Evolutionary conservation across 2,113 vertebrate species (phyloP).

Genomic region (Paratilapia polleni): DNA sequence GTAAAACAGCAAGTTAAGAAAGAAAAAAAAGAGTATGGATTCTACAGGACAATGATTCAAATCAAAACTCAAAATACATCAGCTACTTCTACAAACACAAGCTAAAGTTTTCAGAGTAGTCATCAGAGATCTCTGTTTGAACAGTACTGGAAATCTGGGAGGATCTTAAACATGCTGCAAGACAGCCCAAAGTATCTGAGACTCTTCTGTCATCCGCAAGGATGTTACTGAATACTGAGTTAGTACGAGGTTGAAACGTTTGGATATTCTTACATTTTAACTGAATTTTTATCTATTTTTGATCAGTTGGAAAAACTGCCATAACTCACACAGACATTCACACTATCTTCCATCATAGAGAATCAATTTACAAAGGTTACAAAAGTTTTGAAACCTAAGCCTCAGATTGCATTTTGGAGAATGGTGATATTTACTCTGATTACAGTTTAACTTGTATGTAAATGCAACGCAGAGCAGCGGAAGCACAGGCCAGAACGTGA

Average conservation of each 20-base stretch:
- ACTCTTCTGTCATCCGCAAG: neutral
- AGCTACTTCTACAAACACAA: neutral
- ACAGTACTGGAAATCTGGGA: neutral
- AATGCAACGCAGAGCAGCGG: conserved; percentile 39
- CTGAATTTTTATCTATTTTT: neutral
- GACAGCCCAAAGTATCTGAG: neutral
- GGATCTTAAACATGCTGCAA: neutral
- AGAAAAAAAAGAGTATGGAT: rapidly evolving
- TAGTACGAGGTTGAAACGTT: neutral
- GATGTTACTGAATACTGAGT: neutral
- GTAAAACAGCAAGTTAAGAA: neutral
- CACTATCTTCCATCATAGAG: neutral
- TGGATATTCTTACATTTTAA: neutral
- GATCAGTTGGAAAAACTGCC: neutral
- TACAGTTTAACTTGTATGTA: conserved; percentile 75
- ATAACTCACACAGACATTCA: neutral
- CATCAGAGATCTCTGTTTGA: neutral
- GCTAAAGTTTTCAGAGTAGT: neutral
- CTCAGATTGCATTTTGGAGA: conserved; percentile 40
- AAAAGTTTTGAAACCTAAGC: neutral
- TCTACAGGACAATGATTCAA: neutral
- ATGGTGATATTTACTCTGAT: conserved; percentile 69
- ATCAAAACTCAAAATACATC: rapidly evolving
- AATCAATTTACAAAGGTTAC: neutral
- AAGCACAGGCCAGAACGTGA: conserved; percentile 56